Percentiles rank a stretch among this genome's conserved stretches.
Evolutionary conservation across 2,888 invertebrate genomes (phyloP).

Genomic region (Patella depressa): DNA sequence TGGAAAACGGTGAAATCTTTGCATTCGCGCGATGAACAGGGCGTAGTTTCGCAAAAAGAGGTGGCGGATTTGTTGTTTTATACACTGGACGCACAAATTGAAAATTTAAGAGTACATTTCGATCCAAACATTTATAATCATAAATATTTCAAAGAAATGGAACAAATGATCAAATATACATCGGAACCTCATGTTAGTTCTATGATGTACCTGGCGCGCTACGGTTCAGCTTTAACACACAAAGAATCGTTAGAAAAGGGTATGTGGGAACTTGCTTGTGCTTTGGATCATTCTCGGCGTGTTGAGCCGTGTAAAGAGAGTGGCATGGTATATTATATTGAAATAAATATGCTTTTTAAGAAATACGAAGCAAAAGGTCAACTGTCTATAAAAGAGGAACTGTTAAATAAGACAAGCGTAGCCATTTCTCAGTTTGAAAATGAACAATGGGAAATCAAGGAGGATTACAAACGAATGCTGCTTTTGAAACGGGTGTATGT

Average conservation of each 20-base stretch:
- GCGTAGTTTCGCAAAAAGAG: not conserved
- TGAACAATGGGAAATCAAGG: not conserved
- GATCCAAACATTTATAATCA: not conserved
- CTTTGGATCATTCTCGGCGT: constrained; percentile 8
- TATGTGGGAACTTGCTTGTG: constrained; percentile 7
- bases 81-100: constrained; percentile 16
- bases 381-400: not conserved
- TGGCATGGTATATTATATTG: constrained; percentile 19
- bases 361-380: constrained; percentile 10
- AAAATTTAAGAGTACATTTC: constrained; percentile 5
- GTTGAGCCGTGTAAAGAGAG: constrained; percentile 18
- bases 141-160: constrained; percentile 7
- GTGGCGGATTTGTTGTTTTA: constrained; percentile 12
- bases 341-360: constrained; percentile 15
- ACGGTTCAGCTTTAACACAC: constrained; percentile 14
- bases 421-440: constrained; percentile 17
- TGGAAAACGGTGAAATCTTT: not conserved
- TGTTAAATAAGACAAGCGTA: constrained; percentile 10
- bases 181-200: constrained; percentile 2
- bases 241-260: constrained; percentile 12
- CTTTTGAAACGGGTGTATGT: constrained; percentile 8
- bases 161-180: not conserved
- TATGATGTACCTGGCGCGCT: constrained; percentile 15
- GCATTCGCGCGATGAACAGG: not conserved
- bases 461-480: constrained; percentile 16